Conservation (phyloP, 2,888 invertebrate species). For the Parochlus steinenii region DNA sequence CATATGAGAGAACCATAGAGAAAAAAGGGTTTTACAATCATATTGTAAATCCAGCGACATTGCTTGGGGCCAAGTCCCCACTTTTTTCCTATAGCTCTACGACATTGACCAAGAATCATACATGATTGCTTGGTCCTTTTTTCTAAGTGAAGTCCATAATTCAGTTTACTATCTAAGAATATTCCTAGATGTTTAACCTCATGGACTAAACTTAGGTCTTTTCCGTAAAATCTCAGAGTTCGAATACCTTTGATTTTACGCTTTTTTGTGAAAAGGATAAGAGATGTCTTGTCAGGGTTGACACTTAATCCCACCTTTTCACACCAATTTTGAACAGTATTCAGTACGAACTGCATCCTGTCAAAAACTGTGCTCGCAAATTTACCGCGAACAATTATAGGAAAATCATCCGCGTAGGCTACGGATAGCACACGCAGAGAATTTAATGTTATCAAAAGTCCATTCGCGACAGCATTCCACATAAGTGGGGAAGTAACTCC, state of each 20-base stretch:
- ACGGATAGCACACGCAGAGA: neutral
- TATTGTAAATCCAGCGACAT: neutral
- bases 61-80: neutral
- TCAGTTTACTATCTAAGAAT: neutral
- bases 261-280: conserved; percentile 8
- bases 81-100: neutral
- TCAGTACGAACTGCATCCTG: neutral
- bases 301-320: conserved; percentile 3
- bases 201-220: neutral
- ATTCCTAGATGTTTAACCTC: conserved; percentile 2
- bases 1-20: neutral
- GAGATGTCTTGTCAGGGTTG: conserved; percentile 13
- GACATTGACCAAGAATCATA: neutral
- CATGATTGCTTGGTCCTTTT: neutral
- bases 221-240: neutral
- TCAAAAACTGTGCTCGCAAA: neutral
- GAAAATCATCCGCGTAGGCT: conserved; percentile 2
- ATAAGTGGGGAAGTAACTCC: conserved; percentile 20
- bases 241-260: neutral
- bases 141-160: neutral
- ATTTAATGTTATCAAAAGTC: conserved; percentile 14
- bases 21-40: neutral
- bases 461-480: conserved; percentile 19
- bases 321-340: conserved; percentile 10
- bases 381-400: neutral